Conservation (phyloP, 2,888 invertebrate species). For the Trichopria drosophilae region DNA sequence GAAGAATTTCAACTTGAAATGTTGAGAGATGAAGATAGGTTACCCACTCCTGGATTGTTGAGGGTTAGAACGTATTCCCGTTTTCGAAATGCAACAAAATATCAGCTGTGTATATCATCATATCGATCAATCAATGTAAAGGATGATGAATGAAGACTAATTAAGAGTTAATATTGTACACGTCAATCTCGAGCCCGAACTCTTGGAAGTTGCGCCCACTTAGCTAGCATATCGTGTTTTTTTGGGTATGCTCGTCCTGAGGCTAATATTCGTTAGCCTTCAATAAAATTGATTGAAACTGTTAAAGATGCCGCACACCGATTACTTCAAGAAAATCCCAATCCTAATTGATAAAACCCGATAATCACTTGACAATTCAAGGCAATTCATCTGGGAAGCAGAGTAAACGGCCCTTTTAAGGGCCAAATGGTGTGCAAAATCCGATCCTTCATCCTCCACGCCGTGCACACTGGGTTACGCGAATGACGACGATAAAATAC, state of each 20-base stretch:
- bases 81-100: slow-evolving; percentile 19
- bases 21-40: slow-evolving; percentile 12
- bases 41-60: slow-evolving; percentile 19
- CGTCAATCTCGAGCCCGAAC: slow-evolving; percentile 5
- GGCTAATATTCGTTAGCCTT: neutral
- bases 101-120: slow-evolving; percentile 24
- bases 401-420: neutral
- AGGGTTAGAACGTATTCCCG: slow-evolving; percentile 20
- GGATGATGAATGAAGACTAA: neutral
- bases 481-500: neutral
- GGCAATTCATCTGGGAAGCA: neutral
- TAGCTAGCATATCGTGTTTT: slow-evolving; percentile 4
- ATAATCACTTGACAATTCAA: no score
- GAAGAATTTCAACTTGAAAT: slow-evolving; percentile 9
- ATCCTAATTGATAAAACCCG: no score
- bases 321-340: slow-evolving; percentile 1
- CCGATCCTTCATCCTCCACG: neutral
- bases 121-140: slow-evolving; percentile 12
- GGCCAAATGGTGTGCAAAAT: neutral
- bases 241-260: slow-evolving; percentile 8
- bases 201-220: slow-evolving; percentile 5
- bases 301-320: slow-evolving; percentile 4
- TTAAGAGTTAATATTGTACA: neutral
- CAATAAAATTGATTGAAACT: slow-evolving; percentile 3
- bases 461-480: neutral